These are phyloP conservation scores for Trididemnum clinides DNA, from an alignment of 23 tunicate genomes.

Conservation along the genomic window DNA sequence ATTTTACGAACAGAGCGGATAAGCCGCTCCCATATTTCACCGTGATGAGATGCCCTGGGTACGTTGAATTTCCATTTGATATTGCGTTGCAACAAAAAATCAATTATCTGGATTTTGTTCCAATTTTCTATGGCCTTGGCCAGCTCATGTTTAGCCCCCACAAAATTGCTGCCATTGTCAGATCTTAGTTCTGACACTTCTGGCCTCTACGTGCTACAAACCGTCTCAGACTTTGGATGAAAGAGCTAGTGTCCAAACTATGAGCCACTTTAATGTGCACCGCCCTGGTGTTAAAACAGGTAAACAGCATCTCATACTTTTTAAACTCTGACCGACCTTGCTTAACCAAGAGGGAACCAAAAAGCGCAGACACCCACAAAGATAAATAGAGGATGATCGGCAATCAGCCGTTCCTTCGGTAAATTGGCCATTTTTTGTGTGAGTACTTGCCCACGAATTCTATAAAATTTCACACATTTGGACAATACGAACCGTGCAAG, in stretches of 20 bases:
- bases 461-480: conserved; percentile 27
- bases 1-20: conserved; percentile 44
- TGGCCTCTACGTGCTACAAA: conserved; percentile 52
- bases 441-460: neutral
- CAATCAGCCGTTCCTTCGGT: conserved; percentile 16
- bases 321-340: conserved; percentile 27
- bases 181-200: conserved; percentile 16
- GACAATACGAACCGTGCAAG: neutral
- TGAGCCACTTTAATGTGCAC: conserved; percentile 44
- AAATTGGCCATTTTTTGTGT: conserved; percentile 30
- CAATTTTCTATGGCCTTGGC: conserved; percentile 9
- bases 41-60: conserved; percentile 40
- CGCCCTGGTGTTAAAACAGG: conserved; percentile 31
- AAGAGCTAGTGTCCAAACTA: conserved; percentile 35
- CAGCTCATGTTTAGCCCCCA: conserved; percentile 38
- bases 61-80: conserved; percentile 33
- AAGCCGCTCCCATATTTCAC: conserved; percentile 49
- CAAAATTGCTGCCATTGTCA: conserved; percentile 62
- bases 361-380: conserved; percentile 40
- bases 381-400: conserved; percentile 31
- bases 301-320: conserved; percentile 37
- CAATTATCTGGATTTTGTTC: conserved; percentile 24
- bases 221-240: conserved; percentile 34
- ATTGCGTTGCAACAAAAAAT: conserved; percentile 17
- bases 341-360: conserved; percentile 26